phyloP scores from a whole-genome alignment of 2,113 vertebrate species.

The Gavialis gangeticus region DNA sequence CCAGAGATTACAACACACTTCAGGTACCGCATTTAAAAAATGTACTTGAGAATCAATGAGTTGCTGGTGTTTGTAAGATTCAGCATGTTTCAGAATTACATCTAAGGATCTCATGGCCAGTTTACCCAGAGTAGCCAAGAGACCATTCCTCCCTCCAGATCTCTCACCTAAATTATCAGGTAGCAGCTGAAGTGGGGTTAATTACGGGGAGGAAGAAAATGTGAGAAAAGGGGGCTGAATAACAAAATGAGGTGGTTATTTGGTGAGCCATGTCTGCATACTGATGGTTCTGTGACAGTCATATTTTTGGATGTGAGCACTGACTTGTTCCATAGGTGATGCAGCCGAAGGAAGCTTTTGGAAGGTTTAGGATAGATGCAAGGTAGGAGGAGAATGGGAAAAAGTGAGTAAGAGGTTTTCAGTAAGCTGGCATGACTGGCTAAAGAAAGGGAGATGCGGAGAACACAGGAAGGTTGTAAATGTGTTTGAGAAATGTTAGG shows the following conservation, averaged over 20 bases:
- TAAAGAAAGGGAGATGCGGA: background rate
- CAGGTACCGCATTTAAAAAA: conserved; percentile 80
- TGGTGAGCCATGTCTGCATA: background rate
- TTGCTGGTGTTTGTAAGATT: rapidly evolving
- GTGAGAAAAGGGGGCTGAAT: background rate
- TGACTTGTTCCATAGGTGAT: background rate
- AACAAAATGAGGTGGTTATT: background rate
- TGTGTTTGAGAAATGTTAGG: no score
- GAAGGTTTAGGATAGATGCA: background rate
- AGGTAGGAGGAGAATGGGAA: background rate
- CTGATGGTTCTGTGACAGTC: background rate
- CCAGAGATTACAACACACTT: conserved; percentile 95
- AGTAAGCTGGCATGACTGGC: background rate
- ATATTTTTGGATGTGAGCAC: rapidly evolving
- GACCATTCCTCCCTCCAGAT: background rate
- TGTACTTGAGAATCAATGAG: background rate
- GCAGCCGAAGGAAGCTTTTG: rapidly evolving
- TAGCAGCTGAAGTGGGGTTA: background rate
- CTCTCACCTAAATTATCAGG: background rate
- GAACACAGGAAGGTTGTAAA: background rate
- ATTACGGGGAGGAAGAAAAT: background rate
- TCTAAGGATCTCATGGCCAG: background rate
- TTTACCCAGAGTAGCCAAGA: background rate
- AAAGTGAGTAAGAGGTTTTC: background rate
- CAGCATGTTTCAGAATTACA: rapidly evolving